Conservation (phyloP, 1,140 invertebrate genomes). For the Nomia melanderi region DNA sequence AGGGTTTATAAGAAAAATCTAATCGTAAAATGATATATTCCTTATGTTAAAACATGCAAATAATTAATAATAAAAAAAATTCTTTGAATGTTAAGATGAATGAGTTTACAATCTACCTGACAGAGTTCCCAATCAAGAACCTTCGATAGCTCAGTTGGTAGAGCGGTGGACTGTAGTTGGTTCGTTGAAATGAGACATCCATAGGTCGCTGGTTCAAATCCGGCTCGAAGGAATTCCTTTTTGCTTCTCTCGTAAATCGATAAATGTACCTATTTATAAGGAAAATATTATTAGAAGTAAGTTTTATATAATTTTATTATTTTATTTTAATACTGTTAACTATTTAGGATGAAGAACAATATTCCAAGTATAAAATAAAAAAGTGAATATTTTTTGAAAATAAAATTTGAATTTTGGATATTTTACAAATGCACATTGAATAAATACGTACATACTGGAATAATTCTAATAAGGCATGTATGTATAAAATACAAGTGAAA, state of each 20-base stretch:
- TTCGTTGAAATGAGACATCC: constrained; percentile 56
- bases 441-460: neutral
- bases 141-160: constrained; percentile 88
- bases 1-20: no score
- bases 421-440: neutral
- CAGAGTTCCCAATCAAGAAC: neutral
- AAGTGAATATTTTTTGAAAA: no score
- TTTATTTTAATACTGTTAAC: no score
- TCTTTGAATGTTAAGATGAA: neutral
- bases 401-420: neutral
- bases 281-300: neutral
- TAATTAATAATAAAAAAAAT: neutral
- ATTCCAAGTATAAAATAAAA: no score
- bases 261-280: no score
- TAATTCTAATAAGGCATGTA: neutral
- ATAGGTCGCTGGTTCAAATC: constrained; percentile 79
- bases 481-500: neutral
- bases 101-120: fast-evolving
- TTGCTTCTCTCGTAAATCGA: neutral
- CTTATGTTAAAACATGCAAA: neutral
- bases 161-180: constrained; percentile 92
- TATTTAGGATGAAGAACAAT: no score
- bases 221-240: constrained; percentile 74
- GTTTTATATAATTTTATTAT: no score
- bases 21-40: no score